Conservation (phyloP, 2,113 vertebrate species). For the Zapornia atra region DNA sequence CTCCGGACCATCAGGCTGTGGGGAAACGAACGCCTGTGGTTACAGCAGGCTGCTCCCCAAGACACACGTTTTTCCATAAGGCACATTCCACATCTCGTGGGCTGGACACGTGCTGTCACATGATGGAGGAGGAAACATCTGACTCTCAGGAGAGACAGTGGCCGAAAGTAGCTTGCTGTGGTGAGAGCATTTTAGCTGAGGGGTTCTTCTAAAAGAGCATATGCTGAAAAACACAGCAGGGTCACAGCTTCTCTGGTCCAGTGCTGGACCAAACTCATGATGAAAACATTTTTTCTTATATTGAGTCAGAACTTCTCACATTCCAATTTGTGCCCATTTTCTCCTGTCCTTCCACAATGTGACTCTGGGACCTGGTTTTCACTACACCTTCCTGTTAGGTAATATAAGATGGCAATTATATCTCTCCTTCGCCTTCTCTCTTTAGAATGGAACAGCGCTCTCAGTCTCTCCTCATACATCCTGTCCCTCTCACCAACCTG, state of each 20-base stretch:
- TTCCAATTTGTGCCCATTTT: background rate
- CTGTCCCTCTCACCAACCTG: background rate
- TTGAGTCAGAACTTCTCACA: background rate
- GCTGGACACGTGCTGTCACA: background rate
- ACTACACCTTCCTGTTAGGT: background rate
- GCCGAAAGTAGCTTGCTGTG: background rate
- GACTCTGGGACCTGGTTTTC: background rate
- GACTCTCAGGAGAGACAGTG: background rate
- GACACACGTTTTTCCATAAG: background rate
- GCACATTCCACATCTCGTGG: background rate
- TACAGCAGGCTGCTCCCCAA: background rate
- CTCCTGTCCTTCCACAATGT: background rate
- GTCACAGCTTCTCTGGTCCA: background rate
- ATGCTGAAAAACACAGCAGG: background rate
- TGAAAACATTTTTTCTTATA: background rate
- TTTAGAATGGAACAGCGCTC: background rate
- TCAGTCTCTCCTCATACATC: background rate
- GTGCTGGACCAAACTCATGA: background rate
- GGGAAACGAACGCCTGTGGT: rapidly evolving
- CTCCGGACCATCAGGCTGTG: background rate
- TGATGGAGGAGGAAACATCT: background rate
- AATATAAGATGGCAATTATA: background rate
- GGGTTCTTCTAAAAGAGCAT: background rate
- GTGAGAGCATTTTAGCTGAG: background rate
- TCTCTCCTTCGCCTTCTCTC: background rate